Evolutionary conservation across 2,888 invertebrate genomes (phyloP), one percentile per base, ranked within the genome.

Genomic region (Drosophila helvetica): DNA sequence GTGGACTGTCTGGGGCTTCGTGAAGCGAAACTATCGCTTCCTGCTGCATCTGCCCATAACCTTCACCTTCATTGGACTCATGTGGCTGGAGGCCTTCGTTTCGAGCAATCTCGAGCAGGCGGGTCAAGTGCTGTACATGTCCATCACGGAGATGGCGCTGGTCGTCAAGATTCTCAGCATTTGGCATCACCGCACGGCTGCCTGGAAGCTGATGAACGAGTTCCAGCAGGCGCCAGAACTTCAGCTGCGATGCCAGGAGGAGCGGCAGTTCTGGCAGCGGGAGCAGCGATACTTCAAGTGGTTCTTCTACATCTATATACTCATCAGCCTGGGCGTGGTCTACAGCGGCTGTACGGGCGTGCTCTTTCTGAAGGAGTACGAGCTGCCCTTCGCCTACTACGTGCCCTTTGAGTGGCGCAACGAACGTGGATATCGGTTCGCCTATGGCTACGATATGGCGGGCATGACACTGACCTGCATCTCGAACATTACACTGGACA

Each of bases 371-470:
- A 48, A 56, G 12, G 74, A 73, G 0, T 82, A 85, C 33, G 82
- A 82, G n/a, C 51, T 91, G 27, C 90, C 91, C 0, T 89, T 83
- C 53, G 80, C 80, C 57, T 87, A 79, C 51, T 91, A 82, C 78
- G 80, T 90, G 60, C 91, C 90, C 4, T 91, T 91, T 22, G 87
- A 91, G 12, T 88, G 90, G 81, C 78, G 30, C 0, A 76, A 66
- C 1, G 46, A 74, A 0, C 50, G 55, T 0, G 55, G 75, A 1
- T 88, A 82, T 62, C 88, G 81, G 81, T 75, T 81, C 22, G 88
- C 88, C 6, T 90, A 77, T 43, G 59, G 63, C 8, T 91, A 89
- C 64, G 78, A 84, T 46, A 66, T 84, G 48, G 18, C 79, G 1
- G 83, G 75, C 0, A 79, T 88, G 79, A 66, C 69, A 0, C 46